Percentiles rank a stretch among this genome's conserved stretches.
Conservation (phyloP, 1,140 invertebrate genomes). For the Bombus vancouverensis region DNA sequence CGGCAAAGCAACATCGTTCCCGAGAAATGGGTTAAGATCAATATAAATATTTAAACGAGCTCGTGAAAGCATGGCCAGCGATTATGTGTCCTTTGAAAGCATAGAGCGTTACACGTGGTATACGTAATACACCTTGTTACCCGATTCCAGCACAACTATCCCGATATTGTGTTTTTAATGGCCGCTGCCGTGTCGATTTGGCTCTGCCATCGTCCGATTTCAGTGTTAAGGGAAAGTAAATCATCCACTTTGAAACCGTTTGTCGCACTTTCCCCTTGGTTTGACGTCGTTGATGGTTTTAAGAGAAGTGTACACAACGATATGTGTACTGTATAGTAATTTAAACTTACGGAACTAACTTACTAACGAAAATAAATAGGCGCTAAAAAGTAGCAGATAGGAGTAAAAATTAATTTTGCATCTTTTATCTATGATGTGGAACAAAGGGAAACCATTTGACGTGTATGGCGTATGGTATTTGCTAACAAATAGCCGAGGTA, state of each 20-base stretch:
- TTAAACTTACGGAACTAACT: neutral
- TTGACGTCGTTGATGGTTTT: neutral
- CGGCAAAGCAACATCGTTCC: conserved; percentile 15
- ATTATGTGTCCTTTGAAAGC: conserved; percentile 29
- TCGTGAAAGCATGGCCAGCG: conserved; percentile 20
- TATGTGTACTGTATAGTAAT: too few relatives aligned
- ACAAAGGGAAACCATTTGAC: too few relatives aligned
- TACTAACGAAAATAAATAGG: neutral
- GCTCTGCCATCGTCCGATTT: neutral
- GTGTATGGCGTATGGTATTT: too few relatives aligned
- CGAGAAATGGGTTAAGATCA: conserved; percentile 41
- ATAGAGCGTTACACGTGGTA: neutral
- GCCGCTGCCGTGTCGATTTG: neutral
- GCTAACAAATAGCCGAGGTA: too few relatives aligned
- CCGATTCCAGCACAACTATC: neutral
- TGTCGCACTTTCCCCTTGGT: neutral
- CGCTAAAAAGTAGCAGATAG: too few relatives aligned
- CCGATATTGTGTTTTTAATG: neutral
- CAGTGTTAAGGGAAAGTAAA: neutral
- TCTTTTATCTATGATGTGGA: neutral
- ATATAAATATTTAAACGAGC: conserved; percentile 49
- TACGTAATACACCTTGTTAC: conserved; percentile 5
- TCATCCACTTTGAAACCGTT: neutral
- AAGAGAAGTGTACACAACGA: neutral
- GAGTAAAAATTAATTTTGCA: neutral